Evolutionary conservation across 35 echinoderm and acorn worm species (phyloP), one percentile per base, ranked within the genome.

Genomic region (Heliocidaris tuberculata): DNA sequence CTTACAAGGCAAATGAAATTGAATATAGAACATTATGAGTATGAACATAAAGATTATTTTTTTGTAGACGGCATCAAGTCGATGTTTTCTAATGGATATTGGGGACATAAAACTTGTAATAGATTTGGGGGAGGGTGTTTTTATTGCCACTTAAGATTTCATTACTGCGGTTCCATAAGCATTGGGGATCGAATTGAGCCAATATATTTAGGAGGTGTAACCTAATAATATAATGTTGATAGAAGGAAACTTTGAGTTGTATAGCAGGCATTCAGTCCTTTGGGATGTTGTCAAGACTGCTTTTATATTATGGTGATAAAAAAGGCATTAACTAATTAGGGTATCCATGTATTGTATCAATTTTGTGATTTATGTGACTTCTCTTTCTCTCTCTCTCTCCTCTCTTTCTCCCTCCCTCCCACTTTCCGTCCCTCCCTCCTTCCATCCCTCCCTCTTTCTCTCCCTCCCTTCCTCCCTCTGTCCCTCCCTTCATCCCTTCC

Each of bases 141-240:
- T 78, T 78, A 78, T 78, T 78, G 65, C 65, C 65, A 78, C 65
- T 78, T 78, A n/a, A 78, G 65, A 78, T 78, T 78, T 78, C 65
- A 78, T 78, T 78, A 78, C 65, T 78, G 15, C 5, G 65, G 65
- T 78, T 78, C 65, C 65, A 78, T 7, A 78, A 78, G 65, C 65
- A 78, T 78, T 7, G 65, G 65, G 65, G 27, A 78, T 78, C 27
- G 21, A 78, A 78, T 78, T n/a, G 65, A 78, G 65, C 65, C 65
- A 78, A 78, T 78, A 78, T 78, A n/a, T 78, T 29, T n/a, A 7
- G 65, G 65, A 78, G 65, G 65, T 78, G 65, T 78, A n/a, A 78
- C 65, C 65, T n/a, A 78, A 78, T 78, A 78, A 78, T 78, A 78
- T 27, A n/a, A 78, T 78, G 65, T n/a, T 78, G 65, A 78, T 78